Evolutionary conservation across 2,797 vertebrate genomes (phyloP), one percentile per base, ranked within the genome.

Genomic region (Lepus oiostolus): DNA sequence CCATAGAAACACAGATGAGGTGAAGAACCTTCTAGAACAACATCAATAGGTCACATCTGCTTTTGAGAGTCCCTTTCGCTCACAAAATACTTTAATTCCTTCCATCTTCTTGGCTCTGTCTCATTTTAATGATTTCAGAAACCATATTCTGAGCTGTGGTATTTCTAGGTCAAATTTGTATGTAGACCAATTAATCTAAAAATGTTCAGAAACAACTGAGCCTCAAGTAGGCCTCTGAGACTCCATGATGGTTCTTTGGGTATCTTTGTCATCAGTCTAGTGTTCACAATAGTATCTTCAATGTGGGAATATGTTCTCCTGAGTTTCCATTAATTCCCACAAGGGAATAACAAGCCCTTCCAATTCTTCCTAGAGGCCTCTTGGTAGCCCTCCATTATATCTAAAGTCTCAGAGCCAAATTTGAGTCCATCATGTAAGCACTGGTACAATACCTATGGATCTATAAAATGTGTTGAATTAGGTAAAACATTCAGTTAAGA

Each of bases 381-480:
- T 85, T 60, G 88, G 60, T 4, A 89, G 58, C 58, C 70, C 76
- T 89, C 28, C 21, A 88, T 86, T 54, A 63, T 90, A 54, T 79
- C 89, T 92, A 95, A 95, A 60, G 17, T 26, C 12, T 11, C 76
- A 70, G 47, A 94, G 67, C 74, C 87, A 92, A 80, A 90, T 95
- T 75, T 91, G 80, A 97, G 85, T 87, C 12, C 14, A 77, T 90
- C 52, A 26, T 6, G 8, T 68, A 26, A 26, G 47, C 65, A 42
- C 75, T 80, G 50, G 28, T 83, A 30, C 88, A 84, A 95, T 76
- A 95, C 86, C 94, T 89, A 70, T 88, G 71, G 85, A 93, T 80
- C 85, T 90, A 93, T 82, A 91, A 96, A 95, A 93, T 67, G 13
- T 83, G 88, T 10, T 94, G 80, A 89, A 95, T 54, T 89, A 95